phyloP scores from a whole-genome alignment of 1,140 invertebrate species.

The Hydropsyche tenuis region DNA sequence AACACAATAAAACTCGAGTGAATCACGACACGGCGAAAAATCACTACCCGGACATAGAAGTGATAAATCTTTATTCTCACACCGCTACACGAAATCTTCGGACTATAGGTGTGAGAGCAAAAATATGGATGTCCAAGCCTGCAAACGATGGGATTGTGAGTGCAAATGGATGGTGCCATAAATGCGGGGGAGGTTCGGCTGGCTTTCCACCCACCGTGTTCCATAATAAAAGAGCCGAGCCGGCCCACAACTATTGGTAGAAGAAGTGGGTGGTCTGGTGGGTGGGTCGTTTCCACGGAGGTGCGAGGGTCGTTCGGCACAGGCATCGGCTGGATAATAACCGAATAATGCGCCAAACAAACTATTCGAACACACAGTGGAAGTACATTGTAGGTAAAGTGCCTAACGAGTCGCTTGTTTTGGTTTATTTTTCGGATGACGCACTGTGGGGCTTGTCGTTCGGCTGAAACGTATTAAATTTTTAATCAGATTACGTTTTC shows the following conservation, averaged over 20 bases:
- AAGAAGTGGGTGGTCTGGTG: too few relatives aligned
- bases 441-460: background rate
- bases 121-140: constrained; percentile 28
- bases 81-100: too few relatives aligned
- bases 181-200: constrained; percentile 8
- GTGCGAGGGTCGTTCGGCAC: constrained; percentile 16
- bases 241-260: too few relatives aligned
- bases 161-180: constrained; percentile 31
- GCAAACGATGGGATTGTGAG: constrained; percentile 31
- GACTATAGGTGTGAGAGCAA: constrained; percentile 19
- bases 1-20: too few relatives aligned
- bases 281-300: background rate
- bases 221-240: too few relatives aligned
- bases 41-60: too few relatives aligned
- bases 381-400: background rate
- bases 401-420: background rate
- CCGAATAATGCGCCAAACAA: constrained; percentile 24
- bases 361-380: background rate
- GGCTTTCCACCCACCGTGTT: background rate
- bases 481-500: constrained; percentile 3
- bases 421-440: background rate
- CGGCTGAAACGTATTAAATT: background rate
- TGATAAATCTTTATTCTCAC: too few relatives aligned
- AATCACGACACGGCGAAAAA: too few relatives aligned
- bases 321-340: constrained; percentile 27